Conservation (phyloP, 2,888 invertebrate genomes). For the Lingula anatina region DNA sequence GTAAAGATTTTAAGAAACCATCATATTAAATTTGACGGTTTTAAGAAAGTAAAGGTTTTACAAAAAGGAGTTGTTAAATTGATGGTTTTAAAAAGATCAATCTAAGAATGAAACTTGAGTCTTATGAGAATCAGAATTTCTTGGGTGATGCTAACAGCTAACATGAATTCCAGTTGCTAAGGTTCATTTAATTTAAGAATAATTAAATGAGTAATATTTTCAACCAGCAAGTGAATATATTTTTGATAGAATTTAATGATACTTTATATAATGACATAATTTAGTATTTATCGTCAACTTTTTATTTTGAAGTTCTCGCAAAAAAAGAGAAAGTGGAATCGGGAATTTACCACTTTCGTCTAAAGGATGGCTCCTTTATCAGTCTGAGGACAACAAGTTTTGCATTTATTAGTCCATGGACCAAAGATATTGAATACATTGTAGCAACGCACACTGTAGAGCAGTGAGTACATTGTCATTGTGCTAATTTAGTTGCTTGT, state of each 20-base stretch:
- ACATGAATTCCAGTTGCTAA: too few species aligned
- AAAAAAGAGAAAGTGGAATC: slow-evolving; percentile 39
- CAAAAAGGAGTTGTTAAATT: background rate
- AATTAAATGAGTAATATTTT: too few species aligned
- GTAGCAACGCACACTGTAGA: slow-evolving; percentile 80
- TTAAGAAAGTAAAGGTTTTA: background rate
- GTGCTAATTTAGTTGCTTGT: too few species aligned
- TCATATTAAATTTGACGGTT: background rate
- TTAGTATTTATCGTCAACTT: too few species aligned
- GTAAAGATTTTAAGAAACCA: background rate
- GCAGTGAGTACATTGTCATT: slow-evolving; percentile 55
- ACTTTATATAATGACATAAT: too few species aligned
- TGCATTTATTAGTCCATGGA: slow-evolving; percentile 90
- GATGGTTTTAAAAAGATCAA: background rate
- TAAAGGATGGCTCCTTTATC: slow-evolving; percentile 70
- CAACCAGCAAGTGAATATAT: too few species aligned
- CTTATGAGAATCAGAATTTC: too few species aligned
- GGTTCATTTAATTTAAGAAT: too few species aligned
- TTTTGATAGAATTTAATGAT: too few species aligned
- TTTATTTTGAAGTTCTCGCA: slow-evolving; percentile 30
- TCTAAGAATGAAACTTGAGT: too few species aligned
- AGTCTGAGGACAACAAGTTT: slow-evolving; percentile 80
- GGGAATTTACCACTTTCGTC: slow-evolving; percentile 62
- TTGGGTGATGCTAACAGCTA: background rate
- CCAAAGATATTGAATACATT: slow-evolving; percentile 86